A percentile compares a stretch with the other conserved stretches of the same genome.
phyloP scores from a whole-genome alignment of 2,888 invertebrate genomes.

The Yponomeuta plumbellus region DNA sequence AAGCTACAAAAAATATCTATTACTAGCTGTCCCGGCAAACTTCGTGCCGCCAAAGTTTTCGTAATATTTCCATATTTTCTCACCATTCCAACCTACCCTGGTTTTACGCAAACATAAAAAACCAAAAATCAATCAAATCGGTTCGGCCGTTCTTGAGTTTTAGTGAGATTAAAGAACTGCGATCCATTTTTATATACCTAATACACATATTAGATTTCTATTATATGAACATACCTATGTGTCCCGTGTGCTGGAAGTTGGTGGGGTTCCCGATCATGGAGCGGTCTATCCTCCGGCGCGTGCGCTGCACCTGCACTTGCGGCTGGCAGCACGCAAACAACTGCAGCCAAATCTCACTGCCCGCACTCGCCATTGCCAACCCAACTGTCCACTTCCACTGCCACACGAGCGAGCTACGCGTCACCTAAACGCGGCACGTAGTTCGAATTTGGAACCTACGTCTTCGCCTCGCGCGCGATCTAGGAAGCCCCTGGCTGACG shows the following conservation, averaged over 20 bases:
- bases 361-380: slow-evolving; percentile 79
- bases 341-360: slow-evolving; percentile 91
- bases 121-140: too few relatives aligned
- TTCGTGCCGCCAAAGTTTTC: too few relatives aligned
- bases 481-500: not conserved
- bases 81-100: too few relatives aligned
- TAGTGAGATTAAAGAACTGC: too few relatives aligned
- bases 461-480: slow-evolving; percentile 26
- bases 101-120: too few relatives aligned
- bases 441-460: slow-evolving; percentile 27
- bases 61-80: too few relatives aligned
- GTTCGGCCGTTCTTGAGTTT: too few relatives aligned
- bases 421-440: slow-evolving; percentile 28
- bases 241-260: slow-evolving; percentile 95
- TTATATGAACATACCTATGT: slow-evolving; percentile 51
- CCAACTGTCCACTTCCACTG: slow-evolving; percentile 40
- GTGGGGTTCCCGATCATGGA: slow-evolving; percentile 97
- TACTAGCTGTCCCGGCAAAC: too few relatives aligned
- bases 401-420: slow-evolving; percentile 28
- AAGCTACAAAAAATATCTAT: too few relatives aligned
- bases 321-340: slow-evolving; percentile 95
- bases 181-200: too few relatives aligned
- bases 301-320: slow-evolving; percentile 83
- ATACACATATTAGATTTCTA: too few relatives aligned
- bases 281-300: slow-evolving; percentile 87